Base-by-base conservation (phyloP, 1,140 invertebrate genomes). In the Brachionus paranguensis region DNA sequence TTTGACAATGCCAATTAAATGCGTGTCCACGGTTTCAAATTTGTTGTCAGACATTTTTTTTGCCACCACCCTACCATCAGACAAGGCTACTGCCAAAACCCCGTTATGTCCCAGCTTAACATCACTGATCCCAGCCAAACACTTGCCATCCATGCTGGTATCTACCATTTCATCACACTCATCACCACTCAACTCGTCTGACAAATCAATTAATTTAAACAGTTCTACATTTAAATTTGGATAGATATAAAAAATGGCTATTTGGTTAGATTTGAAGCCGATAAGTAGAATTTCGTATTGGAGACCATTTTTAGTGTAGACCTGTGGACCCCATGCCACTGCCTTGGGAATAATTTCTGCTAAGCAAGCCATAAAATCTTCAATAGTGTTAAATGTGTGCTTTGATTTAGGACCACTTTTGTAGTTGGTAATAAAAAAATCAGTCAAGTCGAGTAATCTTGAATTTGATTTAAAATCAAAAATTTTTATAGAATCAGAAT, bases 391-490 rank as follows among this genome's bases (percentile, higher is more conserved):
- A 50, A 27, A 24, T 50, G 10, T 27, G 24, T 50, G 27, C 20
- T 50, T 50, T 14, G 43, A 37, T 7, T 29, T 76, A 1, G 33
- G 20, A 50, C 50, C 12, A 76, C 4, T 29, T 12, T 76, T 50
- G 12, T 20, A 17, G 33, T 41, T 72, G 14, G 7, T 47, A 43
- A 74, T 41, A n/a, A 76, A 50, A 50, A 50, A 76, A 50, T 76
- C 72, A 14, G 43, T 76, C 14, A 76, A 33, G 33, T 76, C n/a
- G 27, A 76, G 3, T n/a, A 76, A 27, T 50, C 53, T 76, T 11
- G 72, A 76, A 14, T 76, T 47, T 50, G 72, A 50, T 29, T 76
- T 76, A 12, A 17, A 50, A 29, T 76, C 72, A 37, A 76, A 76
- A n/a, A 76, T 50, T 76, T 76, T 47, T 7, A 20, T 27, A 76